Evolutionary conservation across 2,888 invertebrate genomes (phyloP).

Genomic region (Eurytoma adleriae): DNA sequence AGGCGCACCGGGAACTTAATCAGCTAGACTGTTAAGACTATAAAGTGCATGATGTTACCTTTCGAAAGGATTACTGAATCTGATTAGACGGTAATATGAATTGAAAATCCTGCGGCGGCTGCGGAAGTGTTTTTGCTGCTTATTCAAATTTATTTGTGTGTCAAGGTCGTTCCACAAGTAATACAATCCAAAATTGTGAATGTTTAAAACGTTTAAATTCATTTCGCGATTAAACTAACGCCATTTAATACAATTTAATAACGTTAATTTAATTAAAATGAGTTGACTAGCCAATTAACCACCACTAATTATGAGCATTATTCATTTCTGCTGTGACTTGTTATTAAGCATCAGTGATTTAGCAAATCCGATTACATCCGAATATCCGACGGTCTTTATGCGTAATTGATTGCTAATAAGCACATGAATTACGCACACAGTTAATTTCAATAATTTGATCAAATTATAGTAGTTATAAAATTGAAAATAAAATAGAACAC

Average conservation of each 20-base stretch:
- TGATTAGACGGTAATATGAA: too few species aligned
- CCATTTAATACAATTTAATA: background rate
- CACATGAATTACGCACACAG: background rate
- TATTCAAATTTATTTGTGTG: too few species aligned
- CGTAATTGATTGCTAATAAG: slow-evolving; percentile 3
- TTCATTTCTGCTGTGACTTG: slow-evolving; percentile 25
- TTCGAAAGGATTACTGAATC: too few species aligned
- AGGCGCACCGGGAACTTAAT: background rate
- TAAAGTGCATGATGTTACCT: background rate
- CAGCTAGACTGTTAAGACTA: background rate
- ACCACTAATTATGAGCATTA: slow-evolving; percentile 25
- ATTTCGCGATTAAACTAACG: background rate
- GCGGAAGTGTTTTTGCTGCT: too few species aligned
- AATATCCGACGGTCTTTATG: background rate
- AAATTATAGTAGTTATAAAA: too few species aligned
- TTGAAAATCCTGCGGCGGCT: too few species aligned
- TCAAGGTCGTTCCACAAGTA: too few species aligned
- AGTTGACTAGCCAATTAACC: slow-evolving; percentile 1
- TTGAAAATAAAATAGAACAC: too few species aligned
- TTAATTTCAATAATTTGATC: background rate
- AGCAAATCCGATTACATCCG: slow-evolving; percentile 14
- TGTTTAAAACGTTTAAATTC: too few species aligned
- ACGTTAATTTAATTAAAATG: slow-evolving; percentile 1
- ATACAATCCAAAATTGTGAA: too few species aligned
- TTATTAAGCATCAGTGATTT: slow-evolving; percentile 28